Base-by-base conservation (phyloP, 2,113 vertebrate genomes). In the Perca flavescens region DNA sequence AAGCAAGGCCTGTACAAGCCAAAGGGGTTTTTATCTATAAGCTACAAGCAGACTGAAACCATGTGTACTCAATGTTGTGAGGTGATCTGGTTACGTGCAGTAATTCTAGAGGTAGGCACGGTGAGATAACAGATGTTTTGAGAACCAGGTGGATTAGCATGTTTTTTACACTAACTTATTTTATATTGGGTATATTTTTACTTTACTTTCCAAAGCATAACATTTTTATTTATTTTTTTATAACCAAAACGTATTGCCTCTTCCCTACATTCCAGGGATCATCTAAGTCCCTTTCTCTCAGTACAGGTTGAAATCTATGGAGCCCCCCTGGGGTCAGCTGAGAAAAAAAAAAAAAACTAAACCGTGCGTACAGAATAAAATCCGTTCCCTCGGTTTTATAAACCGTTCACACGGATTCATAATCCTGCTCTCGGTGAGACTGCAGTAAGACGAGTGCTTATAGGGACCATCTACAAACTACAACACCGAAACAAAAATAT, bases 111-210 rank as follows among this genome's bases (percentile, higher is more conserved):
- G 19, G 50, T 12, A 58, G 52, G 52, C 53, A 14, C 15, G 1
- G n/a, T 4, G 53, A 4, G 57, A 40, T 36, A 8, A 76, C 10
- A 40, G 40, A 68, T 68, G 61, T 52, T 67, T 79, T 61, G 25
- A 57, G 60, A 3, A 82, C 3, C 21, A 21, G 57, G 5, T 52
- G 13, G 15, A 82, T 66, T 25, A 63, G 25, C 13, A 16, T 66
- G 54, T 60, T 62, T 62, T 61, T n/a, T 6, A 21, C 28, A 53
- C 13, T 52, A 13, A 52, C 43, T 54, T 31, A 68, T 36, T n/a
- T 56, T 5, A 53, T 70, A 9, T n/a, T 53, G 6, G 14, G n/a
- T 46, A 62, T 12, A 21, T 62, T 15, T 61, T 79, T 10, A 40
- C 7, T 11, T 11, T 16, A 57, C 16, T 31, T 66, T 28, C 16